Base-by-base conservation (phyloP, 2,113 vertebrate species). In the Sakesphorus luctuosus region DNA sequence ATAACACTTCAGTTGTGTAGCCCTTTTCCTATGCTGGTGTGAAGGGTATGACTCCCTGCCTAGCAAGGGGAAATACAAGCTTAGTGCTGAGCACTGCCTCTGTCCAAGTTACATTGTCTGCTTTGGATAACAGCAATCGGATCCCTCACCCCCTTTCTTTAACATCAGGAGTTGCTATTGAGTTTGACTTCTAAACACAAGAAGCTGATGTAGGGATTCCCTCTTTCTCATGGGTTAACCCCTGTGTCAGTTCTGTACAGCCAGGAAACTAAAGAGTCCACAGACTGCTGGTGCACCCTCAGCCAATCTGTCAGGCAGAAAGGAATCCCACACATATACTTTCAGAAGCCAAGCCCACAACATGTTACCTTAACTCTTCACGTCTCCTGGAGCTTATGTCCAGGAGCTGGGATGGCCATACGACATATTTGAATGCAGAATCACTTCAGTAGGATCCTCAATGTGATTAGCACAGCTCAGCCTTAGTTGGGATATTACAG, bases 401-500 rank as follows among this genome's bases (percentile, higher is more conserved):
- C 75, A 73, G 67, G 78, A 38, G 12, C n/a, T 83, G 73, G 20
- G 53, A 56, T 18, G 66, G 66, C 11, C 35, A 91, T 53, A 84
- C 5, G 6, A 85, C 50, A 63, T 66, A 89, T 59, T 94, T 55
- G 71, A 87, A 52, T 28, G 43, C 47, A 71, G 72, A 95, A 89
- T 68, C 79, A 59, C 73, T 96, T 77, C 25, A 62, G 86, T 89
- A 84, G 55, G 91, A 95, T 96, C 69, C 59, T 61, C 85, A 92
- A 69, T 59, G 38, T 91, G 95, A 97, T 96, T 97, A 98, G 91
- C 68, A 25, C 56, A 93, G 94, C 82, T 84, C 94, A 89, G 96
- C 79, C 36, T 97, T 92, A 81, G 69, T 81, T 94, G 88, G 94
- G 77, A 96, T 96, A 94, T 94, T 91, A 93, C 94, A 94, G 94